Conservation (phyloP, 2,888 invertebrate species). For the Ennomos quercinarius region DNA sequence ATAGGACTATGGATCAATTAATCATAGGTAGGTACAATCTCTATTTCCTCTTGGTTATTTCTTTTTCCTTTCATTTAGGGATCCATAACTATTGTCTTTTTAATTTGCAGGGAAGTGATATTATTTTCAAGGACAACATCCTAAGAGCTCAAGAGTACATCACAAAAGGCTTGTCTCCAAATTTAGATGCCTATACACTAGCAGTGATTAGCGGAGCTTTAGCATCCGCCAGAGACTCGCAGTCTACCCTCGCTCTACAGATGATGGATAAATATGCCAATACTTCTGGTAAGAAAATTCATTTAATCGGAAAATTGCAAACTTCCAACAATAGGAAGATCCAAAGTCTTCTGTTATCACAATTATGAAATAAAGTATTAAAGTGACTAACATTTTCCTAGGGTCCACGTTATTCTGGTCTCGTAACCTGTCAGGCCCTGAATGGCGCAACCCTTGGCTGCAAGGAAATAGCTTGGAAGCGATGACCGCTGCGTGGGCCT, state of each 20-base stretch:
- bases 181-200: constrained; percentile 89
- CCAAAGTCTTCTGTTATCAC: neutral
- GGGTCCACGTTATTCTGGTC: constrained; percentile 76
- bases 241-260: constrained; percentile 85
- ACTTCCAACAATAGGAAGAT: no score
- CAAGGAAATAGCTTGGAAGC: constrained; percentile 80
- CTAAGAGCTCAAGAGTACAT: constrained; percentile 92
- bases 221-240: constrained; percentile 90
- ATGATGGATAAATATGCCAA: constrained; percentile 80
- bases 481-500: constrained; percentile 95
- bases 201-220: constrained; percentile 92
- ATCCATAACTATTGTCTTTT: neutral
- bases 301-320: neutral
- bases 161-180: constrained; percentile 87
- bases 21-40: no score
- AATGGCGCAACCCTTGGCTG: constrained; percentile 79
- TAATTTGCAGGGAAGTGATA: constrained; percentile 64
- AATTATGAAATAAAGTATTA: no score
- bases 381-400: constrained; percentile 34
- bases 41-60: no score
- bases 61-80: no score
- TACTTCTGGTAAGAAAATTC: constrained; percentile 65
- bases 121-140: constrained; percentile 87
- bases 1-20: no score
- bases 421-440: constrained; percentile 61